Evolutionary conservation across 2,113 vertebrate genomes (phyloP), one percentile per base, ranked within the genome.

Genomic region (Eulemur rufifrons): DNA sequence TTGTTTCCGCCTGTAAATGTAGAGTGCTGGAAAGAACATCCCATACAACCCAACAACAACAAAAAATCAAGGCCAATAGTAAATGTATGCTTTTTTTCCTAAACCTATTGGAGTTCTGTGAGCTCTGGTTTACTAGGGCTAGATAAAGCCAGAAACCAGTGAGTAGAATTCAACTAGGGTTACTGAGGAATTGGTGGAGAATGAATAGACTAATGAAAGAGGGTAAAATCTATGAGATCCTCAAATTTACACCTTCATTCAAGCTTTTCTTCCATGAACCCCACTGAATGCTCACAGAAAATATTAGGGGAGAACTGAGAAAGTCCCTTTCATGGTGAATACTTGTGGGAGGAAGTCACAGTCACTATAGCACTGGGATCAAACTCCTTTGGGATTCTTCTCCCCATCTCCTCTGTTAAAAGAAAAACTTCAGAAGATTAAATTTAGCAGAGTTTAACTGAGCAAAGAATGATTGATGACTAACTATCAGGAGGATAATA

Each of bases 21-120:
- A 39, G 5, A 45, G 21, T 11, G 1, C 5, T 45, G 3, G 82
- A 89, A 66, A 56, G 3, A 81, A 1, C 11, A 50, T 29, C 13
- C 4, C 1, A 4, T 25, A 52, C 0, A 61, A 21, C 1, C 13
- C 59, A 59, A 17, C 13, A 66, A 63, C 5, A 56, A 3, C 13
- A 76, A 32, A 56, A 76, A 18, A 4, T 56, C 20, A 14, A 21
- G n/a, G 37, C 29, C 66, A 61, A 73, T 7, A 82, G 17, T 6
- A 86, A 52, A 82, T 20, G 42, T 0, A 23, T 39, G 18, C 8
- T 5, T 29, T 11, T 82, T 42, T 54, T 54, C n/a, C n/a, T 80
- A 89, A 90, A 50, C 17, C 3, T 15, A 27, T 4, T 54, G 17
- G 86, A 64, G 6, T 68, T 6, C 29, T 1, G 2, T 37, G 37